A percentile compares a stretch with the other conserved stretches of the same genome.
phyloP scores from a whole-genome alignment of 2,113 vertebrate genomes.

The Vombatus ursinus region DNA sequence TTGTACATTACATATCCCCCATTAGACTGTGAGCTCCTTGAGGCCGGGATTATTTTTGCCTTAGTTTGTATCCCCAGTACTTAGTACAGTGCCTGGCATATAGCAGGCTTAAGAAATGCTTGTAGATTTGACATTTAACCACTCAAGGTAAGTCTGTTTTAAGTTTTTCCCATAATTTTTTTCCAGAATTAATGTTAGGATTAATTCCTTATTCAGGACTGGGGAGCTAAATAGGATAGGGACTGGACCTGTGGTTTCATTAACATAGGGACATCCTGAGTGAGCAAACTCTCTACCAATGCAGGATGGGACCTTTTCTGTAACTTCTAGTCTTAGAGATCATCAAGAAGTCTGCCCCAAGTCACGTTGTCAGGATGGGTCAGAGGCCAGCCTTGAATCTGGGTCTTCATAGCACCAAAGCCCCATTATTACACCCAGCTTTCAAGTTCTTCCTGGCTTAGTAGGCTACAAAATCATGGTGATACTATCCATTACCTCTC shows the following conservation, averaged over 20 bases:
- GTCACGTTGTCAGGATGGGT: not conserved
- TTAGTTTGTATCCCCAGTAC: not conserved
- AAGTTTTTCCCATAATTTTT: conserved; percentile 18
- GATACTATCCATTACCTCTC: not conserved
- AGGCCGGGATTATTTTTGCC: not conserved
- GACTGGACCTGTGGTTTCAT: not conserved
- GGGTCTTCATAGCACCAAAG: not conserved
- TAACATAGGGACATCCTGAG: not conserved
- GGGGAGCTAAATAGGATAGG: conserved; percentile 6
- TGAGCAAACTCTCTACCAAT: not conserved
- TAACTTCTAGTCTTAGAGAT: not conserved
- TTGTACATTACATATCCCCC: too few species aligned
- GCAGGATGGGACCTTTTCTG: not conserved
- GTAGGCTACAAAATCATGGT: not conserved
- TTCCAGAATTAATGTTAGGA: conserved; percentile 32
- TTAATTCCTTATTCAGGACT: conserved; percentile 57
- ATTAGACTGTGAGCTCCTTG: not conserved
- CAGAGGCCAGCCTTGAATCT: not conserved
- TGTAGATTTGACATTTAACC: not conserved
- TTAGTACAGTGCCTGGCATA: not conserved
- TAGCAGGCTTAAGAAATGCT: not conserved
- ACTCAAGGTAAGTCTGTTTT: not conserved
- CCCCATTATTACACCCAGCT: not conserved
- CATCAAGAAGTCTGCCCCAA: not conserved
- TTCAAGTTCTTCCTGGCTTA: not conserved